These are phyloP conservation scores for Balaeniceps rex DNA, from an alignment of 2,113 vertebrate genomes.

Conservation along the genomic window DNA sequence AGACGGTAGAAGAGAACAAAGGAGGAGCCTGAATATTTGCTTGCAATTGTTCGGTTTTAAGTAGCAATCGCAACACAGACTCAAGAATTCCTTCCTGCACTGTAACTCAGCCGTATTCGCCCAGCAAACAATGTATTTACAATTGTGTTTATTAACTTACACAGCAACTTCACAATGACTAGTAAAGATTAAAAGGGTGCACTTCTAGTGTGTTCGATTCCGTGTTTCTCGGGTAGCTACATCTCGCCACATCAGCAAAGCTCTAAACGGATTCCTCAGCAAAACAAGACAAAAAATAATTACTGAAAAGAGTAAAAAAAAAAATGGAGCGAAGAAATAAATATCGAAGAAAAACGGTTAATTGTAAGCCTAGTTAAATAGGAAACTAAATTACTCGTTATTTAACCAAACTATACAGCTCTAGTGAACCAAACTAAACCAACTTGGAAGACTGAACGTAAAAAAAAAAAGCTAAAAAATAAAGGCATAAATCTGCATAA, in stretches of 20 bases:
- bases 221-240: slow-evolving; percentile 64
- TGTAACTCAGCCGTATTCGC: slow-evolving; percentile 45
- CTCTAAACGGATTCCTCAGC: slow-evolving; percentile 58
- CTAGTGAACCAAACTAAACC: slow-evolving; percentile 67
- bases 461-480: slow-evolving; percentile 75
- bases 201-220: slow-evolving; percentile 66
- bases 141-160: slow-evolving; percentile 74
- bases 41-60: slow-evolving; percentile 7
- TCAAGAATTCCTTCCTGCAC: slow-evolving; percentile 52
- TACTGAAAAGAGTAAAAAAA: not conserved
- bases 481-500: slow-evolving; percentile 79
- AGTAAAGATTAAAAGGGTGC: slow-evolving; percentile 74
- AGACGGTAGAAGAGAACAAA: slow-evolving; percentile 33
- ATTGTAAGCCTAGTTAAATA: slow-evolving; percentile 75
- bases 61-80: slow-evolving; percentile 53
- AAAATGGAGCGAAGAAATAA: slow-evolving; percentile 83
- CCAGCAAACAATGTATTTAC: slow-evolving; percentile 81
- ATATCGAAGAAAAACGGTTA: slow-evolving; percentile 77
- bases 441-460: slow-evolving; percentile 71
- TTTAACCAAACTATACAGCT: slow-evolving; percentile 77
- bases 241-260: slow-evolving; percentile 66
- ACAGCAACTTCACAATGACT: slow-evolving; percentile 80
- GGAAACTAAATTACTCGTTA: slow-evolving; percentile 68
- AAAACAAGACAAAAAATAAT: slow-evolving; percentile 61
- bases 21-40: slow-evolving; percentile 35